Conservation (phyloP, 2,113 vertebrate species). For the Chlamydotis undulata region DNA sequence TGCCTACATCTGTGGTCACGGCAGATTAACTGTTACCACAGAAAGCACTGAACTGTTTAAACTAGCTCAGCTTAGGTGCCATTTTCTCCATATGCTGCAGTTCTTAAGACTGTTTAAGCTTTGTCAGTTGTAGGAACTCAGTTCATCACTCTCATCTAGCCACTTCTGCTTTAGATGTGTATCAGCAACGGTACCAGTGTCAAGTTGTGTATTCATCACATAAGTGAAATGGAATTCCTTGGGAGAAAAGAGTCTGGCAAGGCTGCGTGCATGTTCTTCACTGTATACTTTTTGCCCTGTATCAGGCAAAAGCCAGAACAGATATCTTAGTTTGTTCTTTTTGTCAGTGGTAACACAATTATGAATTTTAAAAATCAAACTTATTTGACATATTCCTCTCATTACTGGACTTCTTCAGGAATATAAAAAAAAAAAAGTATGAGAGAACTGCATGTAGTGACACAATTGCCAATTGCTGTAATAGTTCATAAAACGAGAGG, state of each 20-base stretch:
- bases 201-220: not conserved
- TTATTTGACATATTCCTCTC: not conserved
- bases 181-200: not conserved
- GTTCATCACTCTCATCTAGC: not conserved
- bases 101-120: not conserved
- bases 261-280: fast-evolving
- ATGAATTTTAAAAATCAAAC: not conserved
- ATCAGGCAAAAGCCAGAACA: not conserved
- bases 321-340: not conserved
- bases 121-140: not conserved
- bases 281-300: not conserved
- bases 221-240: not conserved
- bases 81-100: not conserved
- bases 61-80: not conserved
- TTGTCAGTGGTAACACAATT: not conserved
- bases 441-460: not conserved
- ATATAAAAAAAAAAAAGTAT: not conserved
- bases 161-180: not conserved
- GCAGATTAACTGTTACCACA: not conserved
- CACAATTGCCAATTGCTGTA: not conserved
- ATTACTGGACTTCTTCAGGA: not conserved
- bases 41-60: not conserved
- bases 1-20: not conserved
- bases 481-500: not conserved
- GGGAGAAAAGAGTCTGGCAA: not conserved